A percentile compares a stretch with the other conserved stretches of the same genome.
Conservation (phyloP, 2,797 vertebrate genomes). For the Lagorchestes hirsutus region DNA sequence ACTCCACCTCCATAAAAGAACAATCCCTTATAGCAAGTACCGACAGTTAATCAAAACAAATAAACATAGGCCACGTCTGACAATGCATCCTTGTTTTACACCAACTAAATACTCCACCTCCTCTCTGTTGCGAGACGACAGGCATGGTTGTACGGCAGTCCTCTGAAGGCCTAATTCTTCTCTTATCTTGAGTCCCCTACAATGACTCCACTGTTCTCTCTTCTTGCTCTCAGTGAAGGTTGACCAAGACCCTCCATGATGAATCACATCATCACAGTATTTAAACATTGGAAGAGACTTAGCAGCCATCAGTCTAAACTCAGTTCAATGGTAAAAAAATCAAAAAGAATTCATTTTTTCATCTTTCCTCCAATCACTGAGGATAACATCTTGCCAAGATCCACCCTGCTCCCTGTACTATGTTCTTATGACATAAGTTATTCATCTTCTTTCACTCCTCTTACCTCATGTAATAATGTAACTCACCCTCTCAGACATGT, state of each 20-base stretch:
- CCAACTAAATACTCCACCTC: background rate
- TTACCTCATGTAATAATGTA: background rate
- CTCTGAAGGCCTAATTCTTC: background rate
- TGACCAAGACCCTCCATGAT: background rate
- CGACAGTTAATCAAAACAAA: background rate
- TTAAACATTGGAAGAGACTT: background rate
- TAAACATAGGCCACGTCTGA: background rate
- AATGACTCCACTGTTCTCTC: background rate
- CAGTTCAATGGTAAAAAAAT: background rate
- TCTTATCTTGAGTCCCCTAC: background rate
- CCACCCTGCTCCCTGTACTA: background rate
- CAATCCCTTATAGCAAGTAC: background rate
- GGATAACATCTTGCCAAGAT: background rate
- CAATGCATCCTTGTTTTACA: background rate
- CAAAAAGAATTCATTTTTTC: background rate
- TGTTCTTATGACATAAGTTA: background rate
- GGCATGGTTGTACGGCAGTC: background rate
- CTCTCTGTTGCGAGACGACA: background rate
- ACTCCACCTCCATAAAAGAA: background rate
- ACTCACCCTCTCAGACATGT: background rate
- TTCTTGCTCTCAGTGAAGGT: background rate
- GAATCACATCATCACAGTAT: background rate
- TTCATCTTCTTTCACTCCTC: background rate
- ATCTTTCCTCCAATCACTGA: background rate
- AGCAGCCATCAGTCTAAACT: background rate